A percentile compares a stretch with the other conserved stretches of the same genome.
phyloP scores from a whole-genome alignment of 1,140 invertebrate genomes.

The Drosophila busckii region DNA sequence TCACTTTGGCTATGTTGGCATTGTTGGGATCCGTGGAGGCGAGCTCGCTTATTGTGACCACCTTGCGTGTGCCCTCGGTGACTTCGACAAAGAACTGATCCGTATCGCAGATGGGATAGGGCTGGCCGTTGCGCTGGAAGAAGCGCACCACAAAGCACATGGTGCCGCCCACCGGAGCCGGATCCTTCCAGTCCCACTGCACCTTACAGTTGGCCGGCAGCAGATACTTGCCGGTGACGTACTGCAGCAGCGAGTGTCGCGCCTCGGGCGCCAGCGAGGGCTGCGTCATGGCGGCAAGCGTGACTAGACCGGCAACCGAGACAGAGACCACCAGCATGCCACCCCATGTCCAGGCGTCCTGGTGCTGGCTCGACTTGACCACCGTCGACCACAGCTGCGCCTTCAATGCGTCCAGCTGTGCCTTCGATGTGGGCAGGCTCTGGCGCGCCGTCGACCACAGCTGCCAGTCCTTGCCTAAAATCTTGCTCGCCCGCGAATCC shows the following conservation, averaged over 20 bases:
- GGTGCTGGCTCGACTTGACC: conserved; percentile 91
- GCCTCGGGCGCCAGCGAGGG: conserved; percentile 90
- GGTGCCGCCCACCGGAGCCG: conserved; percentile 91
- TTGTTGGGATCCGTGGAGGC: conserved; percentile 90
- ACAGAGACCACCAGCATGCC: conserved; percentile 92
- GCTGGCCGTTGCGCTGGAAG: conserved; percentile 93
- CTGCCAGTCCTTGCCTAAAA: conserved; percentile 89
- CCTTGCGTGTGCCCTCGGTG: conserved; percentile 89
- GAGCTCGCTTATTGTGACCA: conserved; percentile 90
- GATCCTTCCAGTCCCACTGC: conserved; percentile 91
- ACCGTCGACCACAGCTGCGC: conserved; percentile 91
- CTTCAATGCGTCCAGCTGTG: conserved; percentile 87
- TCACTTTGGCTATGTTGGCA: conserved; percentile 91
- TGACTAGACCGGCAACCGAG: conserved; percentile 90
- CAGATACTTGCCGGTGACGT: conserved; percentile 94
- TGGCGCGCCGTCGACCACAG: conserved; percentile 88
- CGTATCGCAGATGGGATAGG: conserved; percentile 94
- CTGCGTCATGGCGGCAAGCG: conserved; percentile 91
- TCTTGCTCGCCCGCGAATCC: conserved; percentile 85
- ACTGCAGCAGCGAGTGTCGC: conserved; percentile 92
- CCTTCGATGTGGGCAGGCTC: conserved; percentile 88
- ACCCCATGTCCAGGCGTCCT: conserved; percentile 93
- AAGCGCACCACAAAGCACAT: conserved; percentile 94
- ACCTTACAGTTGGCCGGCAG: conserved; percentile 90
- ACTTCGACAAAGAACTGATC: conserved; percentile 93